Evolutionary conservation across 2,888 invertebrate species (phyloP).

Genomic region (Sinohyriopsis cumingii): DNA sequence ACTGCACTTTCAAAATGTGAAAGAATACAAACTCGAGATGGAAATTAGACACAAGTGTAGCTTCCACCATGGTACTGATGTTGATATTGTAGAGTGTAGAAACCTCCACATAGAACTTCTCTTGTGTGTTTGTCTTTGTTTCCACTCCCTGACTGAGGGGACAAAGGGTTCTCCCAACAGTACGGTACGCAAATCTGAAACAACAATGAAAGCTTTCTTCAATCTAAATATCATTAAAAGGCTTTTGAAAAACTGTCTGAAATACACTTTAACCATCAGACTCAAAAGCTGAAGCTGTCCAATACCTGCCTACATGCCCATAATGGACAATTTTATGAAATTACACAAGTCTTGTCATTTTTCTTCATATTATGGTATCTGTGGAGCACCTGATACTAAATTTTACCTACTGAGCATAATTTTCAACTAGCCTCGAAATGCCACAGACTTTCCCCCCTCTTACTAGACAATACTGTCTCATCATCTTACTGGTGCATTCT

Average conservation of each 20-base stretch:
- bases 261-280: neutral
- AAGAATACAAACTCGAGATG: constrained; percentile 63
- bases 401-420: no score
- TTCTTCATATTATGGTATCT: no score
- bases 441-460: neutral
- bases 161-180: constrained; percentile 68
- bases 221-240: neutral
- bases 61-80: constrained; percentile 75
- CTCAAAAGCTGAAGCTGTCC: no score
- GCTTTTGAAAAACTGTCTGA: constrained; percentile 46
- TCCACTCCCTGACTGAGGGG: constrained; percentile 53
- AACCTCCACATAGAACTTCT: constrained; percentile 78
- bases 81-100: constrained; percentile 78
- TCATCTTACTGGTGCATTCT: no score
- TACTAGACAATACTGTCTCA: no score
- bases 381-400: no score
- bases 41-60: constrained; percentile 78
- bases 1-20: no score
- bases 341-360: no score
- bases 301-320: no score
- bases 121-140: constrained; percentile 18
- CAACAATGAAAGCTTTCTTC: neutral
- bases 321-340: no score
- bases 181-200: constrained; percentile 55
- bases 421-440: neutral